A percentile compares a stretch with the other conserved stretches of the same genome.
phyloP scores from a whole-genome alignment of 2,113 vertebrate genomes.

The Atlantisia rogersi region DNA sequence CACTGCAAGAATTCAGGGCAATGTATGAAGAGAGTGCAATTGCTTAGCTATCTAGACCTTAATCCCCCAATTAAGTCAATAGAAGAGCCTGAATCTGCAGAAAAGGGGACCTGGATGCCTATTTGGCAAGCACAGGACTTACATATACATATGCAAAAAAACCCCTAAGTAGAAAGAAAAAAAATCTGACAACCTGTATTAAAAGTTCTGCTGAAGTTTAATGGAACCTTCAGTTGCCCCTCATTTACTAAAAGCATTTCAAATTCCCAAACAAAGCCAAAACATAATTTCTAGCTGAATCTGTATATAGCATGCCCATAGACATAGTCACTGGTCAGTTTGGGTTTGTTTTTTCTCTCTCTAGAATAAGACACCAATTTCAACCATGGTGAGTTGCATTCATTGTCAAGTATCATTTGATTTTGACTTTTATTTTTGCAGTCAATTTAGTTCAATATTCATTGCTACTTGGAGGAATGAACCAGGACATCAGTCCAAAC shows the following conservation, averaged over 20 bases:
- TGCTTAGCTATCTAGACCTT: neutral
- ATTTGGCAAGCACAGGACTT: neutral
- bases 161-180: neutral
- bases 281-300: neutral
- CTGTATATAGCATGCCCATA: neutral
- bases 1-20: neutral
- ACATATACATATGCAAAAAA: neutral
- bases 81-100: neutral
- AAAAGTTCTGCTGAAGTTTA: neutral
- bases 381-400: fast-evolving
- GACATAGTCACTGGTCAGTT: neutral
- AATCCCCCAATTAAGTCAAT: neutral
- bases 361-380: neutral
- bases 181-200: neutral
- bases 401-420: neutral
- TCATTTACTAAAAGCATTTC: neutral
- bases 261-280: neutral
- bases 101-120: neutral
- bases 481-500: neutral
- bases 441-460: neutral
- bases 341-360: neutral
- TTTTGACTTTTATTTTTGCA: neutral
- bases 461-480: neutral
- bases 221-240: neutral
- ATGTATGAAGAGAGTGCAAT: neutral